Evolutionary conservation across 2,888 invertebrate species (phyloP), one percentile per base, ranked within the genome.

Genomic region (Lamellibrachia satsuma): DNA sequence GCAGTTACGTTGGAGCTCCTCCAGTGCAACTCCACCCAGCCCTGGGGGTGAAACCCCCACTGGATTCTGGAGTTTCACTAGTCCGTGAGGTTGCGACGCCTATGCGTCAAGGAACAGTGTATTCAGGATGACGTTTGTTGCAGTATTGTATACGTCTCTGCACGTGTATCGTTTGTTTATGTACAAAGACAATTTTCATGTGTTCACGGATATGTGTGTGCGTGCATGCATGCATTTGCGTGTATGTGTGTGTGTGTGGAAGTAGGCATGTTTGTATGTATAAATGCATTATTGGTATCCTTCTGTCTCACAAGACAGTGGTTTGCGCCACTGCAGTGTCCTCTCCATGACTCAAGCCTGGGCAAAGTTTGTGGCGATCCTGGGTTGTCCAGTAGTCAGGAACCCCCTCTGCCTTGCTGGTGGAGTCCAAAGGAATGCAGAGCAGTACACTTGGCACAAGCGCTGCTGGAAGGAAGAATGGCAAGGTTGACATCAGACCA

Each of bases 121-220:
- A 75, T 11, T 75, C 75, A 75, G 75, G 75, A 75, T 75, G 22
- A 75, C 22, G 75, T 75, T 75, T 15, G 75, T 75, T 75, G 75
- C 75, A 75, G 75, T 75, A 75, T 75, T 75, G 75, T 75, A 22
- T 75, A 75, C 75, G 75, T 75, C 15, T 75, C 75, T n/a, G 75
- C 75, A 75, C 75, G 75, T 75, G 75, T 75, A 75, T 75, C 22
- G 22, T 22, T 75, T 75, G 15, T 22, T 75, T 75, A 75, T 75
- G 75, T 75, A 75, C n/a, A 75, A 75, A 75, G 75, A 2, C 22
- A n/a, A n/a, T 15, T 75, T 75, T 75, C 75, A 75, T 75, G 75
- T 75, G 75, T 75, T 75, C 75, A 75, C 75, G 75, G 15, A n/a
- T 22, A 75, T 75, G 75, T 22, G 15, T 75, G 75, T 75, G 75